These are phyloP conservation scores for Sarcophilus harrisii DNA, from an alignment of 2,797 vertebrate genomes.

Conservation along the genomic window DNA sequence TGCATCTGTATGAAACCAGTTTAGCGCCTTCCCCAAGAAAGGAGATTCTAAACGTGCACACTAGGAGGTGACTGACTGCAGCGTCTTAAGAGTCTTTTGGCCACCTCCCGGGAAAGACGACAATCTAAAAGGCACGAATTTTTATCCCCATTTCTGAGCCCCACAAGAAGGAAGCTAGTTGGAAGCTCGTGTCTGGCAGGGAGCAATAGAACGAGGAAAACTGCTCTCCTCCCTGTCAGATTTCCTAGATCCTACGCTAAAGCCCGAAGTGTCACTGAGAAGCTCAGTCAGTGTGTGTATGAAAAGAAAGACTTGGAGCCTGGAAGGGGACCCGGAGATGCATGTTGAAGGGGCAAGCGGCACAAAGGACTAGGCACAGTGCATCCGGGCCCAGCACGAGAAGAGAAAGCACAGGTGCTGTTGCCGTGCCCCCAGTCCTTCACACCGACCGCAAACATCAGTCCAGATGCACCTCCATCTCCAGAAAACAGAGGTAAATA, in stretches of 20 bases:
- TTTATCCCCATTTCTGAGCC: too few relatives aligned
- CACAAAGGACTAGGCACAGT: accelerated
- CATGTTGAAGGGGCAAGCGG: background rate
- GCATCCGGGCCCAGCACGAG: background rate
- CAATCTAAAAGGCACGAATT: background rate
- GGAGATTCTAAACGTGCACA: background rate
- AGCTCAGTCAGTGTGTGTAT: accelerated
- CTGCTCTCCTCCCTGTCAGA: background rate
- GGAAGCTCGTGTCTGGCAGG: background rate
- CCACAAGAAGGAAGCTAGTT: background rate
- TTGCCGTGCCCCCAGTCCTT: accelerated
- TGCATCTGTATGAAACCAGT: background rate
- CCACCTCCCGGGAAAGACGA: background rate
- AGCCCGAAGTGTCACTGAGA: background rate
- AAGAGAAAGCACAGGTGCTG: background rate
- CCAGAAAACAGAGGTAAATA: background rate
- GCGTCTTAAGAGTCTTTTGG: background rate
- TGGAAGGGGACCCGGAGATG: accelerated
- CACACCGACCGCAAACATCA: background rate
- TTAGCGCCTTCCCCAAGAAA: slow-evolving; percentile 16
- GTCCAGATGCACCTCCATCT: background rate
- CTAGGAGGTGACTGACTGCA: background rate
- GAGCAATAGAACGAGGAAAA: background rate
- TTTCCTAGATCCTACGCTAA: background rate
- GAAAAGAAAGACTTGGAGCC: accelerated